Evolutionary conservation across 2,797 vertebrate genomes (phyloP).

Genomic region (Melanogrammus aeglefinus): DNA sequence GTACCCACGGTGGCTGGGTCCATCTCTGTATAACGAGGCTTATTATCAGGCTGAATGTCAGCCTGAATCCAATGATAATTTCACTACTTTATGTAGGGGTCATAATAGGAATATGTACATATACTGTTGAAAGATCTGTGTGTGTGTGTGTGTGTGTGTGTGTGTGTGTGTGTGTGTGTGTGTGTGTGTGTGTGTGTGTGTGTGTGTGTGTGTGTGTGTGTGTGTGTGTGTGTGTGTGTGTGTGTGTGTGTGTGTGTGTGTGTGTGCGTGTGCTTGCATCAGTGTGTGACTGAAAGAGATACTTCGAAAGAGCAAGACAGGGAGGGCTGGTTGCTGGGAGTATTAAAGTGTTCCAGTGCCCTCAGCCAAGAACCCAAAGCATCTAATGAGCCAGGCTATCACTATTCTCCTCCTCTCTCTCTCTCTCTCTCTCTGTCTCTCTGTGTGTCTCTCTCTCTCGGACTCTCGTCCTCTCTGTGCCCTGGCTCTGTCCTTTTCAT

Average conservation of each 20-base stretch:
- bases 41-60: slow-evolving; percentile 28
- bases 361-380: slow-evolving; percentile 40
- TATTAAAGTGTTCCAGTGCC: slow-evolving; percentile 13
- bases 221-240: background rate
- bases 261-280: slow-evolving; percentile 6
- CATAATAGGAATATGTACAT: slow-evolving; percentile 3
- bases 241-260: slow-evolving; percentile 19
- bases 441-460: background rate
- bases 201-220: slow-evolving; percentile 18
- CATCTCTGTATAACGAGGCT: slow-evolving; percentile 14
- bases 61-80: slow-evolving; percentile 21
- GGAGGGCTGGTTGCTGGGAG: background rate
- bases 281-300: slow-evolving; percentile 6
- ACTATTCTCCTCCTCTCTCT: background rate
- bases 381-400: slow-evolving; percentile 26
- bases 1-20: background rate
- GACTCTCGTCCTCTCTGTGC: slow-evolving; percentile 7
- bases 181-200: background rate
- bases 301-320: background rate
- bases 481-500: slow-evolving; percentile 39
- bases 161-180: slow-evolving; percentile 17
- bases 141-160: background rate
- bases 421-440: background rate
- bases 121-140: too few relatives aligned
- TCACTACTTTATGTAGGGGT: slow-evolving; percentile 21